Conservation (phyloP, 2,888 invertebrate genomes). For the Eledona agricola region DNA sequence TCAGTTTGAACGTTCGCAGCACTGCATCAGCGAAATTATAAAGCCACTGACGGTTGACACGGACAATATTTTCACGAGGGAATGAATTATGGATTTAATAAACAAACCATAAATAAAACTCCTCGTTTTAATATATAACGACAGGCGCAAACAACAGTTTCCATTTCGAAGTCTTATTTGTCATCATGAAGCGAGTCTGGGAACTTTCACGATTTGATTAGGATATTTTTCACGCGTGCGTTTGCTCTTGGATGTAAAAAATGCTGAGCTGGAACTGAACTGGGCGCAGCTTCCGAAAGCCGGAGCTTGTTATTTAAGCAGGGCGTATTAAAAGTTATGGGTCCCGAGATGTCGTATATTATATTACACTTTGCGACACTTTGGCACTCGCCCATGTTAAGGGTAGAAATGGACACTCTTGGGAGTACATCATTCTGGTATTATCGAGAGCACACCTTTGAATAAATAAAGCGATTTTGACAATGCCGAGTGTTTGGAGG, state of each 20-base stretch:
- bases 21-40: conserved; percentile 34
- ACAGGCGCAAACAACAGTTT: conserved; percentile 44
- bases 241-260: too few relatives aligned
- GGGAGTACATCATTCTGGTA: conserved; percentile 31
- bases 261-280: too few relatives aligned
- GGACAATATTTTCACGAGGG: conserved; percentile 45
- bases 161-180: conserved; percentile 48
- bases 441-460: conserved; percentile 31
- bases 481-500: background rate
- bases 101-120: conserved; percentile 52
- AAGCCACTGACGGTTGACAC: conserved; percentile 41
- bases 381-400: conserved; percentile 25
- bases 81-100: conserved; percentile 51
- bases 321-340: conserved; percentile 46
- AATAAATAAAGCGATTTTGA: conserved; percentile 13
- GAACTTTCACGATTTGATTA: conserved; percentile 13
- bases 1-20: background rate
- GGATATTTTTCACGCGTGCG: conserved; percentile 30
- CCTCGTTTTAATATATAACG: conserved; percentile 49
- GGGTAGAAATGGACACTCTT: conserved; percentile 12
- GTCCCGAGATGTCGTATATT: conserved; percentile 44
- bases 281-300: conserved; percentile 31
- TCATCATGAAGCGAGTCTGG: conserved; percentile 33
- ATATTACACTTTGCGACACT: conserved; percentile 40
- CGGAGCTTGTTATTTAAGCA: conserved; percentile 40